A percentile compares a stretch with the other conserved stretches of the same genome.
Evolutionary conservation across 1,140 invertebrate species (phyloP).

Genomic region (Catajapyx aquilonaris): DNA sequence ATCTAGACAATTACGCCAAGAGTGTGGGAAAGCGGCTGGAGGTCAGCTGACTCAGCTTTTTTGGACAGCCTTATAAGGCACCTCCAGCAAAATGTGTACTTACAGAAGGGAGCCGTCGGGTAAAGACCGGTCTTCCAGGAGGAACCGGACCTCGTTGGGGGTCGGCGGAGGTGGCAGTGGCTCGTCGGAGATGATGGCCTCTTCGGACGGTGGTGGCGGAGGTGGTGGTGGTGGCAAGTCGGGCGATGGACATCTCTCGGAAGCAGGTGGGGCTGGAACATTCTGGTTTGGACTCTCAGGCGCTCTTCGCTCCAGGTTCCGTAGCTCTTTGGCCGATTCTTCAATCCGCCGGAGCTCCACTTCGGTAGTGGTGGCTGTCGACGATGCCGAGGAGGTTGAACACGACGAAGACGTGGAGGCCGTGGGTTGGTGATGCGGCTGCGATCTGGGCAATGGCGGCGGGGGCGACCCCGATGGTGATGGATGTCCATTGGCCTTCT

Average conservation of each 20-base stretch:
- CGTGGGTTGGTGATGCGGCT: conserved; percentile 1
- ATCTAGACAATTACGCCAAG: too few species aligned
- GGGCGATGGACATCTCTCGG: conserved; percentile 24
- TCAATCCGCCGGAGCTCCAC: conserved; percentile 22
- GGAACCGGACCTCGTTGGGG: too few species aligned
- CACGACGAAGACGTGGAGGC: background rate
- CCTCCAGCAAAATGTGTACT: too few species aligned
- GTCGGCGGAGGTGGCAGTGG: conserved; percentile 49
- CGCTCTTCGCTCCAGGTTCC: background rate
- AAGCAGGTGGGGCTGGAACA: background rate
- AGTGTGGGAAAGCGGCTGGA: too few species aligned
- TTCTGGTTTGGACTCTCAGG: conserved; percentile 2
- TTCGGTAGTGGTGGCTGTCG: conserved; percentile 19
- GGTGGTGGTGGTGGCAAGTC: conserved; percentile 44
- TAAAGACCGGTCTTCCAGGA: too few species aligned
- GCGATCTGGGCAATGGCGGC: conserved; percentile 4
- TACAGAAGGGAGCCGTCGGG: too few species aligned
- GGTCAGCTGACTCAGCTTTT: too few species aligned
- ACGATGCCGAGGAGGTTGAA: conserved; percentile 6
- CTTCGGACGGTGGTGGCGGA: conserved; percentile 31
- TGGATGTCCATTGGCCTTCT: too few species aligned
- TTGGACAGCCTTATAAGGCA: too few species aligned
- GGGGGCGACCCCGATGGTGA: conserved; percentile 4
- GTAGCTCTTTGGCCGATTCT: conserved; percentile 10
- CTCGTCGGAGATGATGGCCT: conserved; percentile 37